Evolutionary conservation across 2,888 invertebrate genomes (phyloP).

Genomic region (Philereme transversata): DNA sequence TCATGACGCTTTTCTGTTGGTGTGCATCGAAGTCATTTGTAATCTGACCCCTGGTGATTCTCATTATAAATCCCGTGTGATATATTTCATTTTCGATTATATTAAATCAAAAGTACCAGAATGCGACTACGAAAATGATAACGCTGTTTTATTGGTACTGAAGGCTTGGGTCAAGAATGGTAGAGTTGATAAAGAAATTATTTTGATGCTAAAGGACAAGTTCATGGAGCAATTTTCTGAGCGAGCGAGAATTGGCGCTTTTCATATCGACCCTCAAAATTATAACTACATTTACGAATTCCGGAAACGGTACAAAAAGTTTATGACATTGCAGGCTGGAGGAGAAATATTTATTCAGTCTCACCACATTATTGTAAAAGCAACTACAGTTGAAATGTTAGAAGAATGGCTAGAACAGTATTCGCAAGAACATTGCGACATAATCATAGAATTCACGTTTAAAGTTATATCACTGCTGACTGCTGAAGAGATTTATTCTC

Average conservation of each 20-base stretch:
- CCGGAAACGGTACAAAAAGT: slow-evolving; percentile 23
- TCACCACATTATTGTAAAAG: slow-evolving; percentile 20
- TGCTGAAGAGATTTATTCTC: slow-evolving; percentile 3
- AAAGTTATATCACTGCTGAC: slow-evolving; percentile 12
- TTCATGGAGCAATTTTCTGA: slow-evolving; percentile 2
- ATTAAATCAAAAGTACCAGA: slow-evolving; percentile 26
- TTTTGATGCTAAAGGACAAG: slow-evolving; percentile 18
- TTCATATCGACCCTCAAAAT: slow-evolving; percentile 19
- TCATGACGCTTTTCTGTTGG: slow-evolving; percentile 18
- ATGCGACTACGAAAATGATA: slow-evolving; percentile 26
- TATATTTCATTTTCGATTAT: slow-evolving; percentile 17
- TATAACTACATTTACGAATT: slow-evolving; percentile 24
- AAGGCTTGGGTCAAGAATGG: slow-evolving; percentile 29
- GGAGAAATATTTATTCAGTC: slow-evolving; percentile 7
- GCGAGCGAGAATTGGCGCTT: slow-evolving; percentile 18
- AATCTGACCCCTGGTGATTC: slow-evolving; percentile 8
- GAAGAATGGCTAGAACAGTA: slow-evolving; percentile 9
- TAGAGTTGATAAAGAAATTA: slow-evolving; percentile 29
- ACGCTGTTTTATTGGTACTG: slow-evolving; percentile 2
- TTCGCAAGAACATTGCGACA: slow-evolving; percentile 14
- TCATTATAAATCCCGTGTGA: slow-evolving; percentile 5
- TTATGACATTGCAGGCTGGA: slow-evolving; percentile 11
- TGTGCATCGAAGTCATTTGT: slow-evolving; percentile 10
- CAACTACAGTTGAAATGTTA: slow-evolving; percentile 9
- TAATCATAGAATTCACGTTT: slow-evolving; percentile 14